Evolutionary conservation across 2,797 vertebrate species (phyloP).

Genomic region (Macropus fuliginosus): DNA sequence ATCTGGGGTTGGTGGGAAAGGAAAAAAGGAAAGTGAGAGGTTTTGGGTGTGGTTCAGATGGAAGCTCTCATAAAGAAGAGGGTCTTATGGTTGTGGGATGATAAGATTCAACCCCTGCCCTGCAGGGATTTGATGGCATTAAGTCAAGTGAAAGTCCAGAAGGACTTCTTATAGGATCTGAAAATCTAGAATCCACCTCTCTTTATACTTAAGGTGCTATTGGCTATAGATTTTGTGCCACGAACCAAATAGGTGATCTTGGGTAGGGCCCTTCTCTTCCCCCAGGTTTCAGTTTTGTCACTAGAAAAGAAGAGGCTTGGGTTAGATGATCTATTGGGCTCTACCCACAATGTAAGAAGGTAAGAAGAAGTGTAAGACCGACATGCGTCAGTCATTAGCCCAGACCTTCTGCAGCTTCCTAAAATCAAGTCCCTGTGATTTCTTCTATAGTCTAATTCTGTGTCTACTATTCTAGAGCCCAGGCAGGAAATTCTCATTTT

Average conservation of each 20-base stretch:
- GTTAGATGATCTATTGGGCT: neutral
- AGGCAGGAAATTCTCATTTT: neutral
- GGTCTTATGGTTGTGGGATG: neutral
- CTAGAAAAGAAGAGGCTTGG: neutral
- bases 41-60: neutral
- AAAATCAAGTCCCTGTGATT: neutral
- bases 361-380: neutral
- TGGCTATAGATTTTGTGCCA: neutral
- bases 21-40: neutral
- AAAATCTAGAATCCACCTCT: neutral
- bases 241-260: neutral
- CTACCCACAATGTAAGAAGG: neutral
- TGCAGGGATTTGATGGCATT: neutral
- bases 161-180: neutral
- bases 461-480: neutral
- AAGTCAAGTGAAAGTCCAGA: neutral
- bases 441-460: neutral
- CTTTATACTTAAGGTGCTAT: neutral
- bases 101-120: neutral
- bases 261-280: neutral
- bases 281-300: neutral
- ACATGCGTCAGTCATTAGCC: neutral
- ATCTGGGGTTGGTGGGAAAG: conserved; percentile 9
- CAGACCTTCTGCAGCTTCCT: neutral
- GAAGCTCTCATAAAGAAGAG: neutral